phyloP scores from a whole-genome alignment of 2,113 vertebrate species.

The Spizaetus ornatus region DNA sequence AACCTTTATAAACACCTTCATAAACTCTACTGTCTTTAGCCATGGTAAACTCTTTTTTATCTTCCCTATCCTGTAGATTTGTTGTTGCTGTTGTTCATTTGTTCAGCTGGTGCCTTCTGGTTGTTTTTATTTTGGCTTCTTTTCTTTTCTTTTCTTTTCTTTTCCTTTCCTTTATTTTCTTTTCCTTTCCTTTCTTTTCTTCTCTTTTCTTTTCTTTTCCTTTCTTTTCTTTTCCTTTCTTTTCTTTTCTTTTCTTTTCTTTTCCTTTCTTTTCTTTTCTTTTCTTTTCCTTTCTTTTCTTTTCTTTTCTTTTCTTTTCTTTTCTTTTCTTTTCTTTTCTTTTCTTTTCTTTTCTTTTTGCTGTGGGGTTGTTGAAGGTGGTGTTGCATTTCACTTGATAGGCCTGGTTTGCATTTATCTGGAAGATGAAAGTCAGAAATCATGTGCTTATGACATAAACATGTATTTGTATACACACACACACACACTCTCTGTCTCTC shows the following conservation, averaged over 20 bases:
- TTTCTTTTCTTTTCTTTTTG: too few relatives aligned
- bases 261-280: too few relatives aligned
- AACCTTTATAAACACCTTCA: background rate
- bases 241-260: too few relatives aligned
- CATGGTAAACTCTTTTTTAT: background rate
- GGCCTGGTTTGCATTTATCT: background rate
- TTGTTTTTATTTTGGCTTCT: background rate
- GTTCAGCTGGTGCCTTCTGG: background rate
- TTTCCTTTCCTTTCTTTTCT: too few relatives aligned
- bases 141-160: too few relatives aligned
- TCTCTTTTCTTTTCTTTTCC: too few relatives aligned
- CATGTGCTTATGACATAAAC: background rate
- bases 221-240: too few relatives aligned
- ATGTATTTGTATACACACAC: background rate
- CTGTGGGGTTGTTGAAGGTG: rapidly evolving
- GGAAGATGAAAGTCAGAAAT: background rate
- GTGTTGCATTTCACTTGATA: background rate
- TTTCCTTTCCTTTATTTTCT: background rate
- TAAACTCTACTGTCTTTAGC: background rate
- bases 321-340: background rate
- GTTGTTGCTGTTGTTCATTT: background rate
- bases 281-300: background rate
- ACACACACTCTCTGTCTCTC: background rate
- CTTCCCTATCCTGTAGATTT: background rate
- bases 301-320: background rate